Evolutionary conservation across 2,113 vertebrate genomes (phyloP), one percentile per base, ranked within the genome.

Genomic region (Leptodactylus fuscus): DNA sequence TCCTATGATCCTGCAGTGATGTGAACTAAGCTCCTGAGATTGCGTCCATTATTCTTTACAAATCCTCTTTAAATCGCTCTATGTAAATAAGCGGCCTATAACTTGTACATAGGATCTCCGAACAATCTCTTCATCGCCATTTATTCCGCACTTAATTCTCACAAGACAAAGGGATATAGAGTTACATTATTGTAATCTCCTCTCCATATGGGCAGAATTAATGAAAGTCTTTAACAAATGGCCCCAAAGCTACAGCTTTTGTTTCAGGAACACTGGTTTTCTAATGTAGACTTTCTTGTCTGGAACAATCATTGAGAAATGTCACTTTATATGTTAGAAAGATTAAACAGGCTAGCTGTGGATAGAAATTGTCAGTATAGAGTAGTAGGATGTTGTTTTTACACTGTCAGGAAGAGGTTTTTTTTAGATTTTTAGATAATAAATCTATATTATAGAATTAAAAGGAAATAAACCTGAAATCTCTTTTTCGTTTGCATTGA

Each of bases 161-260:
- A 7, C 34, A 38, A 38, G 76, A 41, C 76, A 38, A 58, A 62
- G 36, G 44, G 75, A 44, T 27, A 81, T 46, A 81, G 55, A 24
- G 36, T 81, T 46, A 44, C 78, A 65, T 41, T 81, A 34, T 62
- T 46, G 60, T 65, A 81, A 81, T 81, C 76, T 58, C 53, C 49
- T 55, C 78, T 81, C 78, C 78, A 65, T 81, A 81, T 65, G 53
- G 78, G n/a, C 20, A 65, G 78, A 65, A 65, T 81, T 81, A 81
- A 81, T 62, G n/a, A 38, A 81, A 62, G 34, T 81, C 36, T 80
- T 41, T 12, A 27, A 81, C n/a, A 81, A 62, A 65, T 65, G 78
- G 34, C 55, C 78, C 76, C 78, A 62, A 81, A 62, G 53, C 53
- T 62, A 16, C 36, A 29, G 78, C 20, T 32, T 65, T 65, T 36